phyloP scores from a whole-genome alignment of 2,797 vertebrate species.

The Propithecus perrieri region DNA sequence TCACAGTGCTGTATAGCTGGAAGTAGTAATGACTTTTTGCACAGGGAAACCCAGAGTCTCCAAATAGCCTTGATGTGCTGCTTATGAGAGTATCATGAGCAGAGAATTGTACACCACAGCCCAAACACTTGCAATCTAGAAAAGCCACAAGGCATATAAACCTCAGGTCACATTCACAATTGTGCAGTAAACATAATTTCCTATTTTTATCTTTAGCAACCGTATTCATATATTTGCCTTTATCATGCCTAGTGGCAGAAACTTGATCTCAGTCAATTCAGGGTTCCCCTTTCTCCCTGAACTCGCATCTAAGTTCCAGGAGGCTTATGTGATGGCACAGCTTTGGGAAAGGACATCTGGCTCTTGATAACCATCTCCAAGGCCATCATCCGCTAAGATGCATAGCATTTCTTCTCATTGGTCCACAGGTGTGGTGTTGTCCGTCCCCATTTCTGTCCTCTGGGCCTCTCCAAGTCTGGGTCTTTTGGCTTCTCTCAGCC shows the following conservation, averaged over 20 bases:
- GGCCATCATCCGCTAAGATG: background rate
- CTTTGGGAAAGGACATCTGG: background rate
- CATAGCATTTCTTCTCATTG: background rate
- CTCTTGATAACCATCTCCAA: background rate
- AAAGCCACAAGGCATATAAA: background rate
- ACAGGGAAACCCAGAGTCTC: background rate
- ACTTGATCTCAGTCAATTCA: background rate
- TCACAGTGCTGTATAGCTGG: background rate
- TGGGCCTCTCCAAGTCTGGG: background rate
- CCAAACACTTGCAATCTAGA: background rate
- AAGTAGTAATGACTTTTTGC: background rate
- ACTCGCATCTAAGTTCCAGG: background rate
- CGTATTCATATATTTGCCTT: background rate
- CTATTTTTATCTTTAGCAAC: background rate
- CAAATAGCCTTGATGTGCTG: background rate
- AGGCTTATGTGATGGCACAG: background rate
- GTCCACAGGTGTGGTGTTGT: rapidly evolving
- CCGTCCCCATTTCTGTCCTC: background rate
- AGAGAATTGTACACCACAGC: too few relatives aligned
- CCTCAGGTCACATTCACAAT: background rate
- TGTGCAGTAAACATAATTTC: background rate
- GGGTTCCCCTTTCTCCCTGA: background rate
- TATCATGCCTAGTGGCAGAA: background rate
- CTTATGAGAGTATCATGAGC: background rate
- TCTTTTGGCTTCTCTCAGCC: background rate